Percentiles rank a stretch among this genome's conserved stretches.
Conservation (phyloP, 2,113 vertebrate genomes). For the Bothrops jararaca region DNA sequence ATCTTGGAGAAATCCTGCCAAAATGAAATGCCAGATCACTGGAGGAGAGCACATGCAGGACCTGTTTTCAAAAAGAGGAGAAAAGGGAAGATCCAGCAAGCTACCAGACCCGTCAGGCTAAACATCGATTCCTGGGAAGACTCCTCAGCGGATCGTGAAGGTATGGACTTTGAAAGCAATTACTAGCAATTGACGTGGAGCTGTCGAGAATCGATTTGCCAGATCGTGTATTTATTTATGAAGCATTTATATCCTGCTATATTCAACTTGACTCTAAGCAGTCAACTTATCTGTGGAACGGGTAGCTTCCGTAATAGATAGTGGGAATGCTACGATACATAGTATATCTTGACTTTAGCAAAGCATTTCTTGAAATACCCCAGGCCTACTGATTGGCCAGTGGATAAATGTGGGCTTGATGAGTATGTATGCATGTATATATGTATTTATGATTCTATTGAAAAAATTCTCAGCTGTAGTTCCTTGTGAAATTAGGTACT, state of each 20-base stretch:
- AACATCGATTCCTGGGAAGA: not conserved
- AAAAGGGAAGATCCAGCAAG: not conserved
- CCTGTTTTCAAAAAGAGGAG: not conserved
- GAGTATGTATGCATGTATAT: not conserved
- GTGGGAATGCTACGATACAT: not conserved
- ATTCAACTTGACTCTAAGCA: not conserved
- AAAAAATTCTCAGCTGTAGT: not conserved
- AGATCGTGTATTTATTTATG: not conserved
- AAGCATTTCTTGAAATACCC: not conserved
- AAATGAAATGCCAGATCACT: not conserved
- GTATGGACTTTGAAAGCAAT: not conserved
- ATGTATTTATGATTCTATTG: not conserved
- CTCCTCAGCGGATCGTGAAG: not conserved
- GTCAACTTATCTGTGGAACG: not conserved
- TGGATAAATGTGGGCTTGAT: not conserved
- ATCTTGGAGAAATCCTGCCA: not conserved
- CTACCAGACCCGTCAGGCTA: not conserved
- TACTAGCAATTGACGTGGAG: not conserved
- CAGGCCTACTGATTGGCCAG: not conserved
- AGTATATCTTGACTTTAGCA: not conserved
- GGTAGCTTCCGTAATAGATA: not conserved
- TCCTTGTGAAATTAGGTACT: too few species aligned
- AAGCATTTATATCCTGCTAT: not conserved
- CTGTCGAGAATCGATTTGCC: not conserved
- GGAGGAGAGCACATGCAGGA: too few species aligned